Base-by-base conservation (phyloP, 1,140 invertebrate species). In the Megalonaias nervosa region DNA sequence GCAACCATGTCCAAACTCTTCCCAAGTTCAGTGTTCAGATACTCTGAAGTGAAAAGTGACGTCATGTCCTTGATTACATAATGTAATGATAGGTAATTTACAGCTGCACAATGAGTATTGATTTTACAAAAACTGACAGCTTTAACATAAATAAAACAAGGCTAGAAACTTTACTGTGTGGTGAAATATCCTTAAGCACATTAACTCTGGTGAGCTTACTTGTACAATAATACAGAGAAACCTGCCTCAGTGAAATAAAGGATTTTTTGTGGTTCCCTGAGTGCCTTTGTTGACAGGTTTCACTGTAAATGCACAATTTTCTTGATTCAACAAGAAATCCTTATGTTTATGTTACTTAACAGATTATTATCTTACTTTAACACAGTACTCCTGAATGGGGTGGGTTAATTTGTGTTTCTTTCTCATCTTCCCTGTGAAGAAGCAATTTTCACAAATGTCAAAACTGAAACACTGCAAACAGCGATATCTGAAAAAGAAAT, bases 401-500 rank as follows among this genome's bases (percentile, higher is more conserved):
- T 99, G 98, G 15, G 95, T 98, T 6, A 98, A 91, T 92, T 99
- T 99, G 90, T 99, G 98, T 89, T 96, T 97, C 92, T 99, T 99
- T 1, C 96, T 96, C 87, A 97, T 97, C 65, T 95, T 93, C 38
- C 98, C 98, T 82, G 95, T 96, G 92, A 99, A 99, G 94, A 99
- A 99, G 92, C 99, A 99, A 77, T 94, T 95, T 92, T 99, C 98
- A 92, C 99, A 99, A 94, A 99, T 97, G 92, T 99, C 98, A 91
- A 98, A 99, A 91, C 99, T 99, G 92, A 99, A 99, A 92, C 98
- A 99, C 89, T 99, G 98, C 82, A 99, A 92, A 92, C 98, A 99
- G 57, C 97, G 95, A 92, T 99, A 99, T 87, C 97, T 95, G 85
- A 5, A 80, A 67, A 55, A 62, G 62, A 14, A 66, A 75, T 56